Conservation (phyloP, 2,888 invertebrate species). For the Ypsolopha scabrella region DNA sequence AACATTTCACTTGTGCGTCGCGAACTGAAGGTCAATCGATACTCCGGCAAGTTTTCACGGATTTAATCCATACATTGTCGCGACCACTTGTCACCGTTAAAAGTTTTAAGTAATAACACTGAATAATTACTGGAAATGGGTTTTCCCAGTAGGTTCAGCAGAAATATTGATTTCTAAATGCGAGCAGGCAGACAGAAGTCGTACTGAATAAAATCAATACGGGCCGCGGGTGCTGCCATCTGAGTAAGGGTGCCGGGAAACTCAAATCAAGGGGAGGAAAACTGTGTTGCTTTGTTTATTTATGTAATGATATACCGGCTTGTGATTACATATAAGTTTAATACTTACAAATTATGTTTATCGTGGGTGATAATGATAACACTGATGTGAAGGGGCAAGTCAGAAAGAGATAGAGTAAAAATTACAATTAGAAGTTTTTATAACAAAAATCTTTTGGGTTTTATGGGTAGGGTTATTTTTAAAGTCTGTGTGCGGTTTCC, state of each 20-base stretch:
- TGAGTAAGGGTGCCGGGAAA: conserved; percentile 13
- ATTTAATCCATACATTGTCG: not conserved
- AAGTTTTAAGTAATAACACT: conserved; percentile 1
- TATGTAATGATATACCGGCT: not conserved
- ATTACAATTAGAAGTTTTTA: no score
- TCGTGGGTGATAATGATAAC: no score
- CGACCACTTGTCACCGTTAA: conserved; percentile 3
- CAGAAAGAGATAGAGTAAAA: no score
- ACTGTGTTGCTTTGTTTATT: not conserved
- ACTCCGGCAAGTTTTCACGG: no score
- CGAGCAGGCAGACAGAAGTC: not conserved
- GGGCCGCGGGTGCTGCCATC: conserved; percentile 39
- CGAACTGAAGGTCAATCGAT: conserved; percentile 18
- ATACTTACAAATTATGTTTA: no score
- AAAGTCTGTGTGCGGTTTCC: no score
- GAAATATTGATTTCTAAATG: conserved; percentile 48
- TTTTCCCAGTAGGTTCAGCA: conserved; percentile 36
- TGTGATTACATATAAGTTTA: not conserved
- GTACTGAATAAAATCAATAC: conserved; percentile 49
- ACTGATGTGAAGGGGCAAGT: no score
- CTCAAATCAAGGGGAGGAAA: not conserved
- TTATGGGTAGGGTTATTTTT: no score
- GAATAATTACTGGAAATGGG: conserved; percentile 27
- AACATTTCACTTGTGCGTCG: conserved; percentile 33
- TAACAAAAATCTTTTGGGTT: no score